Conservation (phyloP, 2,888 invertebrate genomes). For the Drosophila paranaensis region DNA sequence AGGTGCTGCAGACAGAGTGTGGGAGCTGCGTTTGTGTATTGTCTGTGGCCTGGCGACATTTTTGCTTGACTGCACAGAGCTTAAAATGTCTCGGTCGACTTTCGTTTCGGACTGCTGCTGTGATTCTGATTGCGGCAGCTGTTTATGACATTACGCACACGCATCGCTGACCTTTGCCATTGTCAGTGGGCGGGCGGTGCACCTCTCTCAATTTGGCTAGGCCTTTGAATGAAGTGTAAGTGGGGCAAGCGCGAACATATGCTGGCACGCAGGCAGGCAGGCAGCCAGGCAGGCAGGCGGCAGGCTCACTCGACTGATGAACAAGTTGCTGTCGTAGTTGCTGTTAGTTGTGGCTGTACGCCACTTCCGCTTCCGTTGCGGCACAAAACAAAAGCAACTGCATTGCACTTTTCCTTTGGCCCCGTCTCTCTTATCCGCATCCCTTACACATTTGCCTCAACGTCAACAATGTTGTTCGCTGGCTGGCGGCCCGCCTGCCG, state of each 20-base stretch:
- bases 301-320: constrained; percentile 52
- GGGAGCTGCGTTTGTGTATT: constrained; percentile 36
- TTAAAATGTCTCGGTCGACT: constrained; percentile 64
- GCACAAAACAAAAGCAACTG: constrained; percentile 55
- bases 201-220: constrained; percentile 11
- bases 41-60: constrained; percentile 72
- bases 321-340: constrained; percentile 38
- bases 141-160: constrained; percentile 77
- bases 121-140: constrained; percentile 75
- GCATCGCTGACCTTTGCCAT: constrained; percentile 70
- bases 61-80: constrained; percentile 65
- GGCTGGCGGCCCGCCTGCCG: constrained; percentile 9
- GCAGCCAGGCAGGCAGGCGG: constrained; percentile 49
- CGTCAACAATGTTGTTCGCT: constrained; percentile 68
- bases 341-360: constrained; percentile 42
- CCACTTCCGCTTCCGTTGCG: constrained; percentile 71
- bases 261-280: constrained; percentile 56
- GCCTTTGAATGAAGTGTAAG: constrained; percentile 27
- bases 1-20: not conserved
- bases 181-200: constrained; percentile 25
- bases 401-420: constrained; percentile 50
- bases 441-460: constrained; percentile 55
- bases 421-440: constrained; percentile 31
- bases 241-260: constrained; percentile 49
- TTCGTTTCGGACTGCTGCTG: constrained; percentile 61